phyloP scores from a whole-genome alignment of 1,140 invertebrate genomes.

The Sitobion miscanthi region DNA sequence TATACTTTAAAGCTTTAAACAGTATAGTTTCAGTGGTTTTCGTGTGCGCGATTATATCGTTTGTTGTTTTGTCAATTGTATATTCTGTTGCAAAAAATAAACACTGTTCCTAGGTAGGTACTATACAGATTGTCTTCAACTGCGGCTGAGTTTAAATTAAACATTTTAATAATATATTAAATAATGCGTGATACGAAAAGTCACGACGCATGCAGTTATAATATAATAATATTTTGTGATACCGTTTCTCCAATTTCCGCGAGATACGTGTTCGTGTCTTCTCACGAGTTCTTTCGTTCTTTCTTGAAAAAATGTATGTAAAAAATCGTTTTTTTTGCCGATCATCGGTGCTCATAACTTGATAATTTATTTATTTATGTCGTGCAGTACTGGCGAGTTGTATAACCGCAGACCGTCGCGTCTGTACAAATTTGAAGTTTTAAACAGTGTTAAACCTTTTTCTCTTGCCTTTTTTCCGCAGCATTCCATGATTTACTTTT shows the following conservation, averaged over 20 bases:
- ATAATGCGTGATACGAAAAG: background rate
- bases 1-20: background rate
- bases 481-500: conserved; percentile 99
- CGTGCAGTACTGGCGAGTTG: background rate
- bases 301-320: background rate
- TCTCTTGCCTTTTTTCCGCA: conserved; percentile 70
- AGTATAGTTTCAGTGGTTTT: background rate
- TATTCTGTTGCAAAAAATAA: background rate
- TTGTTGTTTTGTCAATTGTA: background rate
- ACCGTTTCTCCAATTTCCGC: background rate
- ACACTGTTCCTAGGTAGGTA: background rate
- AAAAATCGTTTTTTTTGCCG: background rate
- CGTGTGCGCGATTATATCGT: background rate
- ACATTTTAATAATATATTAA: conserved; percentile 44
- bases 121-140: background rate
- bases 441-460: background rate
- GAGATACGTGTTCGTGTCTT: background rate
- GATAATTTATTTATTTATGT: background rate
- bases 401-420: background rate
- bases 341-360: background rate
- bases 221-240: background rate
- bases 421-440: background rate
- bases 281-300: background rate
- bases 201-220: background rate
- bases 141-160: background rate